Percentiles rank a stretch among this genome's conserved stretches.
Evolutionary conservation across 2,113 vertebrate genomes (phyloP).

Genomic region (Coryphaenoides rupestris): DNA sequence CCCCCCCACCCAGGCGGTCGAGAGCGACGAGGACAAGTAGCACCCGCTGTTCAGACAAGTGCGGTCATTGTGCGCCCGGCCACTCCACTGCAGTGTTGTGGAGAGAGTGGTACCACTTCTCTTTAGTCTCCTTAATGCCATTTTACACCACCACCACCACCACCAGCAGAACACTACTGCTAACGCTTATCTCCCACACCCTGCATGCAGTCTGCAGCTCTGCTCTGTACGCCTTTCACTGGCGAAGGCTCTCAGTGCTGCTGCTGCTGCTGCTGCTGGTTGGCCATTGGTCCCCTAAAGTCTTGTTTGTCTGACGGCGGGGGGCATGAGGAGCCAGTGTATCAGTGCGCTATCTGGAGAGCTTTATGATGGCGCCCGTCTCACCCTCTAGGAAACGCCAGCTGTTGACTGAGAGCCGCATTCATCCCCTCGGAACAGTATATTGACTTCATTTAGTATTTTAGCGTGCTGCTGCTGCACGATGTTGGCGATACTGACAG

Average conservation of each 20-base stretch:
- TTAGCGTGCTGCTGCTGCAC: neutral
- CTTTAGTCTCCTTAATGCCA: conserved; percentile 55
- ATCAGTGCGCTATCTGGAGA: neutral
- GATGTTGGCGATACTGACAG: neutral
- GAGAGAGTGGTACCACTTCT: conserved; percentile 54
- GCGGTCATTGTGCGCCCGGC: conserved; percentile 51
- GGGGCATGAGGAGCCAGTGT: neutral
- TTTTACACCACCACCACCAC: too few species aligned
- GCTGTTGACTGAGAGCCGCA: neutral
- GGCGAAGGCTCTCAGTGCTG: neutral
- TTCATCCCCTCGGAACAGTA: neutral
- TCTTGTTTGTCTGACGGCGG: neutral
- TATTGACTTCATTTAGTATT: neutral
- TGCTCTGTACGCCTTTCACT: conserved; percentile 27
- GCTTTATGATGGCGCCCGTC: neutral
- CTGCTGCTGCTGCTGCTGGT: neutral
- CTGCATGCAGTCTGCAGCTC: conserved; percentile 27
- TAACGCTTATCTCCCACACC: conserved; percentile 16
- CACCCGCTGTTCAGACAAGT: conserved; percentile 44
- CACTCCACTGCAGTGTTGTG: too few species aligned
- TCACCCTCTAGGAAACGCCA: neutral
- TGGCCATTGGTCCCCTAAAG: conserved; percentile 1
- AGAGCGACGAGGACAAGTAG: conserved; percentile 49
- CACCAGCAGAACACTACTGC: conserved; percentile 39
- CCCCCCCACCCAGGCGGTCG: conserved; percentile 38